Evolutionary conservation across 2,888 invertebrate species (phyloP).

Genomic region (Caenorhabditis becei): DNA sequence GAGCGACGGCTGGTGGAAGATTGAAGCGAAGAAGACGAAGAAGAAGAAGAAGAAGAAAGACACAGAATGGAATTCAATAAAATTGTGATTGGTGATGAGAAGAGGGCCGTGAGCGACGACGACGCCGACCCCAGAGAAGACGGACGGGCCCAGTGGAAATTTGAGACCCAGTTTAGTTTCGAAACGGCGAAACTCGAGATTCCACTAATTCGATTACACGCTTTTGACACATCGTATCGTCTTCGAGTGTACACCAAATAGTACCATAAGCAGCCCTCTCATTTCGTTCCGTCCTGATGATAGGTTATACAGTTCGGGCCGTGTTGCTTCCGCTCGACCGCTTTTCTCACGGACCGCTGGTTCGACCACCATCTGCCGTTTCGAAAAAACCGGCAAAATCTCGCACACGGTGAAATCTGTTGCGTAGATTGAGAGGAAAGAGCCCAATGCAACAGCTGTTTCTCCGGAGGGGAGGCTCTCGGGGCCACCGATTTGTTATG

Average conservation of each 20-base stretch:
- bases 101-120: slow-evolving; percentile 8
- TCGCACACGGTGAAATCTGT: slow-evolving; percentile 44
- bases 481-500: slow-evolving; percentile 51
- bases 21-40: slow-evolving; percentile 30
- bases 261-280: slow-evolving; percentile 4
- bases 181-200: slow-evolving; percentile 41
- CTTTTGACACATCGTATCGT: slow-evolving; percentile 44
- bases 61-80: slow-evolving; percentile 41
- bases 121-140: slow-evolving; percentile 1
- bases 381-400: slow-evolving; percentile 23
- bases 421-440: slow-evolving; percentile 37
- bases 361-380: slow-evolving; percentile 42
- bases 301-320: slow-evolving; percentile 8
- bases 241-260: slow-evolving; percentile 22
- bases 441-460: slow-evolving; percentile 55
- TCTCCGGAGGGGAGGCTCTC: slow-evolving; percentile 24
- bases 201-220: slow-evolving; percentile 49
- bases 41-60: slow-evolving; percentile 18
- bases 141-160: slow-evolving; percentile 15
- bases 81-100: slow-evolving; percentile 57
- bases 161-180: slow-evolving; percentile 38
- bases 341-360: slow-evolving; percentile 22
- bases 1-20: slow-evolving; percentile 39
- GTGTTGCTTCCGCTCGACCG: slow-evolving; percentile 32
- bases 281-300: slow-evolving; percentile 5